Evolutionary conservation across 2,113 vertebrate species (phyloP).

Genomic region (Tetraodon nigroviridis): DNA sequence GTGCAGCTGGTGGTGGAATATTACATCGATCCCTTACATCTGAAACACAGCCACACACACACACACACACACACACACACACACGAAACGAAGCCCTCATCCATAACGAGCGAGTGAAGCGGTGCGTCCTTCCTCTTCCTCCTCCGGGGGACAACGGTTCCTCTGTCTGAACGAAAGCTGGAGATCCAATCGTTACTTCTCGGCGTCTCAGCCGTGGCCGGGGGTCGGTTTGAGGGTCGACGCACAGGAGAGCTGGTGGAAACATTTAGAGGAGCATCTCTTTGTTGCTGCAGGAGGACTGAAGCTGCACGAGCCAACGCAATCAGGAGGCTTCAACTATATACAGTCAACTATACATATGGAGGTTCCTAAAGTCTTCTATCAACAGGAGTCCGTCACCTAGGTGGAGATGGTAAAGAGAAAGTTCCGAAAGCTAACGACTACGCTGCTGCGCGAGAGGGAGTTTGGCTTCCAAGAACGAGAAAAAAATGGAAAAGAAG

Average conservation of each 20-base stretch:
- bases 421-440: constrained; percentile 7
- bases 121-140: constrained; percentile 14
- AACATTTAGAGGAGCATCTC: neutral
- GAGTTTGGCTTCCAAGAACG: constrained; percentile 21
- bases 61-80: constrained; percentile 6
- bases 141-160: neutral
- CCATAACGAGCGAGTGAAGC: constrained; percentile 17
- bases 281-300: neutral
- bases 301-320: no score
- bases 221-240: no score
- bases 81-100: constrained; percentile 21
- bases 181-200: constrained; percentile 14
- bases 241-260: no score
- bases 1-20: constrained; percentile 71
- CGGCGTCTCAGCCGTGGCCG: no score
- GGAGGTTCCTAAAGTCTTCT: constrained; percentile 27
- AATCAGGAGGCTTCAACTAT: neutral
- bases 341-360: constrained; percentile 14
- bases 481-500: constrained; percentile 28
- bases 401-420: neutral
- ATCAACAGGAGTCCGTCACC: neutral
- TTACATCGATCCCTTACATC: constrained; percentile 37
- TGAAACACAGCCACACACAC: constrained; percentile 34
- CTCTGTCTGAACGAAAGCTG: constrained; percentile 3
- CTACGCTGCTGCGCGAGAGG: no score